Percentiles rank a stretch among this genome's conserved stretches.
Conservation (phyloP, 2,797 vertebrate genomes). For the Spizella passerina region DNA sequence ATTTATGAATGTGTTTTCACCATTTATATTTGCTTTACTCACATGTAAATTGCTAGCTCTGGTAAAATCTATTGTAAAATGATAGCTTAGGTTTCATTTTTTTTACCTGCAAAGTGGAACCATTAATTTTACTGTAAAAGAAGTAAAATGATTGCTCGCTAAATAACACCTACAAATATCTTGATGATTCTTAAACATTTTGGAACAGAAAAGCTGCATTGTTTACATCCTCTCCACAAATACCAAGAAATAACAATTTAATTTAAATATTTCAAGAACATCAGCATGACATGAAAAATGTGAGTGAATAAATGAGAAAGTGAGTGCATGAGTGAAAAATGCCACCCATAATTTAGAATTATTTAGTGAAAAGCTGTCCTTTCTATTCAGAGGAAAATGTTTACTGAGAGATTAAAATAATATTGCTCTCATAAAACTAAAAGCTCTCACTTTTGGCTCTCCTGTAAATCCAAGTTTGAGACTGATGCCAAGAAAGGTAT, state of each 20-base stretch:
- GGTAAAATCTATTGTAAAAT: constrained; percentile 1
- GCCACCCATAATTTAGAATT: background rate
- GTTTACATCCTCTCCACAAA: background rate
- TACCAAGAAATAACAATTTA: background rate
- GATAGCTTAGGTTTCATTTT: background rate
- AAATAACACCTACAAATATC: background rate
- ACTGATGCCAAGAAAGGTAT: background rate
- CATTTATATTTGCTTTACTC: background rate
- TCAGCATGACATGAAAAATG: background rate
- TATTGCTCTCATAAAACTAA: background rate
- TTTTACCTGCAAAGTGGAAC: background rate
- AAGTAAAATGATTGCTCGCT: background rate
- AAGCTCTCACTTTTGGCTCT: background rate
- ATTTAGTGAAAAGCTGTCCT: background rate
- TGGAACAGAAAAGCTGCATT: background rate
- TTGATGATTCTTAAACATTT: background rate
- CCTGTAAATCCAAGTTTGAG: background rate
- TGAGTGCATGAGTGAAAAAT: background rate
- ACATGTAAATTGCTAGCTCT: background rate
- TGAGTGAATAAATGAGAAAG: background rate
- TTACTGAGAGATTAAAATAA: background rate
- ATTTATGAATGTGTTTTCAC: background rate
- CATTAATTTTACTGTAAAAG: constrained; percentile 14
- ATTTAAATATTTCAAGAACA: background rate
- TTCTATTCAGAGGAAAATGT: background rate